Percentiles rank a stretch among this genome's conserved stretches.
phyloP scores from a whole-genome alignment of 2,113 vertebrate species.

The Crocuta crocuta region DNA sequence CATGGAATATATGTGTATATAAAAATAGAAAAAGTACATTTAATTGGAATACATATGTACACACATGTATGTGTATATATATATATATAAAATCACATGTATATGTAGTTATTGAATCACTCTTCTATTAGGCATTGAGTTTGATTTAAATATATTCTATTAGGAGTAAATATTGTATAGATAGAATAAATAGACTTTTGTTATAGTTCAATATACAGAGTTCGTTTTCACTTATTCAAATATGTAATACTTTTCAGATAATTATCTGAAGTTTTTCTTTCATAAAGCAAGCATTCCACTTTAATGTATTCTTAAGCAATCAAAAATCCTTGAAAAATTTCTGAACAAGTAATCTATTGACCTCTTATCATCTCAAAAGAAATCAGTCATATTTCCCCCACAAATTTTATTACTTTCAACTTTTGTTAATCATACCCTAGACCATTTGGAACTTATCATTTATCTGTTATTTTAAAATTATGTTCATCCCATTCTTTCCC shows the following conservation, averaged over 20 bases:
- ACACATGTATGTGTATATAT: not conserved
- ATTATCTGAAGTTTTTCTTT: constrained; percentile 28
- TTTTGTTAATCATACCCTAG: constrained; percentile 6
- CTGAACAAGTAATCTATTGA: constrained; percentile 12
- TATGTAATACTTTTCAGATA: constrained; percentile 13
- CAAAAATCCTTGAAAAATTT: constrained; percentile 32
- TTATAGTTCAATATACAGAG: not conserved
- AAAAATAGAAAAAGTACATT: not conserved
- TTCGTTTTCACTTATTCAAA: not conserved
- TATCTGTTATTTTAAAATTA: constrained; percentile 55
- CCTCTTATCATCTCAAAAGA: constrained; percentile 24
- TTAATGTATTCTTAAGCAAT: constrained; percentile 16
- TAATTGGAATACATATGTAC: not conserved
- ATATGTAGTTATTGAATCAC: not conserved
- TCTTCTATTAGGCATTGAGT: not conserved
- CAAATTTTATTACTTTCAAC: constrained; percentile 1
- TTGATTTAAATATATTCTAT: constrained; percentile 23
- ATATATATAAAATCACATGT: not conserved
- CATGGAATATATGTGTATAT: not conserved
- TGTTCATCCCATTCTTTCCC: constrained; percentile 37
- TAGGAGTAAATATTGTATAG: not conserved
- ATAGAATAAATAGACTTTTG: not conserved
- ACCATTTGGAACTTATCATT: constrained; percentile 15
- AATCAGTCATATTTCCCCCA: not conserved
- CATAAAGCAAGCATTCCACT: not conserved